These are phyloP conservation scores for Idaea straminata DNA, from an alignment of 2,888 invertebrate species.

Conservation along the genomic window DNA sequence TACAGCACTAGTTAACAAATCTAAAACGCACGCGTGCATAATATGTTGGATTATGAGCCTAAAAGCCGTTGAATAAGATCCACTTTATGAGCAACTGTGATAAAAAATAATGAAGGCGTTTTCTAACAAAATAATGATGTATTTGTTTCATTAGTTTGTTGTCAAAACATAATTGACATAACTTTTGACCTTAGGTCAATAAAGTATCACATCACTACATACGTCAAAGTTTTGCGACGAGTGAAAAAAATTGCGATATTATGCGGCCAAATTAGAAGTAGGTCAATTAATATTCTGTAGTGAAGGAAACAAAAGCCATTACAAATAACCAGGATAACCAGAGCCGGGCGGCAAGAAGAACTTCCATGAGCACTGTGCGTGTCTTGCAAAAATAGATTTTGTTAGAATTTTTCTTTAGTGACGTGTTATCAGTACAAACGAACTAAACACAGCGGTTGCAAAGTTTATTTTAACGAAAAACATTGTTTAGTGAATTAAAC, in stretches of 20 bases:
- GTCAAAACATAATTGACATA: not conserved
- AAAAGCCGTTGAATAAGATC: too few relatives aligned
- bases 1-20: too few relatives aligned
- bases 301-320: conserved; percentile 29
- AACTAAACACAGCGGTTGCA: conserved; percentile 53
- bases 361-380: conserved; percentile 69
- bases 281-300: conserved; percentile 16
- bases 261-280: conserved; percentile 38
- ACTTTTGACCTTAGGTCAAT: not conserved
- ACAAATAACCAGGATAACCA: conserved; percentile 38
- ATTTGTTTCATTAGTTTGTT: too few relatives aligned
- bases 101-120: too few relatives aligned
- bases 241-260: conserved; percentile 21
- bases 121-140: too few relatives aligned
- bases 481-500: conserved; percentile 45
- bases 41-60: too few relatives aligned
- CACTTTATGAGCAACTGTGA: too few relatives aligned
- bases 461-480: conserved; percentile 45
- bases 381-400: conserved; percentile 74
- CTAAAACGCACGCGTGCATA: too few relatives aligned
- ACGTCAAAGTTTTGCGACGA: conserved; percentile 42
- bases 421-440: conserved; percentile 67
- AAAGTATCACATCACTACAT: conserved; percentile 34
- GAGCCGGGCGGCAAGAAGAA: conserved; percentile 54
- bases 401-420: conserved; percentile 66